Evolutionary conservation across 1,140 invertebrate species (phyloP).

Genomic region (Liolophura sinensis): DNA sequence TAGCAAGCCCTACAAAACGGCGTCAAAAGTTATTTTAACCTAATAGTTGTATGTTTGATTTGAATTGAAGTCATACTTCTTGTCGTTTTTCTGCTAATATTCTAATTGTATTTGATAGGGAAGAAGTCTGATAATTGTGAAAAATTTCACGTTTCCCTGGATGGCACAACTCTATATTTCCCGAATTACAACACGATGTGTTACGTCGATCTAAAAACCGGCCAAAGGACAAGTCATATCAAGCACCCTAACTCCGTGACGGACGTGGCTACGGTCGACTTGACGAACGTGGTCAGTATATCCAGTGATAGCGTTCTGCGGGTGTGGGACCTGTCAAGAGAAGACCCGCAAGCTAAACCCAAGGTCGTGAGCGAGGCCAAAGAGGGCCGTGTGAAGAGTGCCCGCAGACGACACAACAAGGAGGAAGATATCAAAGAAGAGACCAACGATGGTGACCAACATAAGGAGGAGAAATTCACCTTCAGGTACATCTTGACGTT

Average conservation of each 20-base stretch:
- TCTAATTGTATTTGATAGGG: background rate
- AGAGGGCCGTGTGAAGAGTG: no score
- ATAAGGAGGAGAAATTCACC: no score
- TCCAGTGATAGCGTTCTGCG: slow-evolving; percentile 10
- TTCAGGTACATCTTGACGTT: no score
- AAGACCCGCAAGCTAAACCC: no score
- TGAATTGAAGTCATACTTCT: background rate
- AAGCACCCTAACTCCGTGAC: background rate
- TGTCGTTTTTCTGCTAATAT: background rate
- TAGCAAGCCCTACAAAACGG: no score
- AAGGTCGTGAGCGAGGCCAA: no score
- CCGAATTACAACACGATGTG: slow-evolving; percentile 3
- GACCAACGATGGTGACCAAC: no score
- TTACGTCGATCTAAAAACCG: slow-evolving; percentile 7
- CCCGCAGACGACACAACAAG: no score
- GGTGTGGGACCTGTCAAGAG: slow-evolving; percentile 9
- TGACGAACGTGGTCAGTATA: slow-evolving; percentile 4
- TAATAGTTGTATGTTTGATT: background rate
- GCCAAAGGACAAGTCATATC: background rate
- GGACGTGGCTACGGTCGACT: slow-evolving; percentile 7
- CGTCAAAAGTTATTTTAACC: background rate
- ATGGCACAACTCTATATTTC: slow-evolving; percentile 13
- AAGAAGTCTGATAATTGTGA: slow-evolving; percentile 7
- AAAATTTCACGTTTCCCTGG: slow-evolving; percentile 11
- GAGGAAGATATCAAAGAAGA: no score